Conservation (phyloP, 2,888 invertebrate genomes). For the Homarus gammarus region DNA sequence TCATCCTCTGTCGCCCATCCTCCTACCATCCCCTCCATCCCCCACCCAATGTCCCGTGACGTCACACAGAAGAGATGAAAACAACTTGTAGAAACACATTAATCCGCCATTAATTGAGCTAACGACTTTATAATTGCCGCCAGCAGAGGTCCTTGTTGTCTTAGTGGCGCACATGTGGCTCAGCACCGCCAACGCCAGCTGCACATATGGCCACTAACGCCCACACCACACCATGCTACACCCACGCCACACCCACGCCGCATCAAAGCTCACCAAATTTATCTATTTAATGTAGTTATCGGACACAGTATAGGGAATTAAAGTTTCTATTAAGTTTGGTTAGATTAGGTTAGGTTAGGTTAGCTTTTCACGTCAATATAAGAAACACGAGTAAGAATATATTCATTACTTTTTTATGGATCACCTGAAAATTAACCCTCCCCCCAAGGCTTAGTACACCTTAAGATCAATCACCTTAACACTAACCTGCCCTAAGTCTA, state of each 20-base stretch:
- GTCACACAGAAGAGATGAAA: constrained; percentile 20
- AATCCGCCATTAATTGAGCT: constrained; percentile 49
- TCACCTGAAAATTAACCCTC: no score
- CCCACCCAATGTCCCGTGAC: not conserved
- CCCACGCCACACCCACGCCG: not conserved
- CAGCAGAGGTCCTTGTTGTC: constrained; percentile 41
- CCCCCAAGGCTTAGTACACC: no score
- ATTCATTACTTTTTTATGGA: no score
- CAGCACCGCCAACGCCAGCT: not conserved
- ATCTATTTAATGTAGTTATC: no score
- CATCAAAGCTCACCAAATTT: no score
- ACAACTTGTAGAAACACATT: constrained; percentile 51
- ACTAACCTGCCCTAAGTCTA: no score
- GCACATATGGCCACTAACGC: not conserved
- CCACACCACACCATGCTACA: not conserved
- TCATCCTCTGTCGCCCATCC: not conserved
- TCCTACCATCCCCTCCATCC: constrained; percentile 7
- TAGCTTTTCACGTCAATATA: no score
- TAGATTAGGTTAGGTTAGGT: no score
- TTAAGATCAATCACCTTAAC: no score
- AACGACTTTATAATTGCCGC: constrained; percentile 55
- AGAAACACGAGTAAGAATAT: no score
- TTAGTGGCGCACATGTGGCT: not conserved
- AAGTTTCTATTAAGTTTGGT: no score
- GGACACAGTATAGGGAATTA: no score